Evolutionary conservation across 2,888 invertebrate species (phyloP).

Genomic region (Argyresthia albistria): DNA sequence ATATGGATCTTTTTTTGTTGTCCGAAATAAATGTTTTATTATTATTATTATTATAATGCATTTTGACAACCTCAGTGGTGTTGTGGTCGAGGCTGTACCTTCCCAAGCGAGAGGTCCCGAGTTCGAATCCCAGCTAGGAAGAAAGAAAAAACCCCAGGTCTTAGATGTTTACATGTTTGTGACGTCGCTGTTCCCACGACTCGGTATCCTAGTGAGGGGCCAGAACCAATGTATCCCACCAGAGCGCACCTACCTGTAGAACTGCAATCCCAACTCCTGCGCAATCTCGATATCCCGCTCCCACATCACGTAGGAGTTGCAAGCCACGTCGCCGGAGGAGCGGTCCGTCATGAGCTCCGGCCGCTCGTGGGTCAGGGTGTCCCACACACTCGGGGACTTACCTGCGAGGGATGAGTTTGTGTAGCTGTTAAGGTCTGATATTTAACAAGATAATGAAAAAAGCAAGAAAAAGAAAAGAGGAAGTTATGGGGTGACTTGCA

Average conservation of each 20-base stretch:
- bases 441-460: background rate
- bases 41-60: no score
- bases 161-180: no score
- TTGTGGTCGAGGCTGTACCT: no score
- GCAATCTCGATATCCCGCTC: slow-evolving; percentile 26
- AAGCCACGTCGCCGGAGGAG: slow-evolving; percentile 3
- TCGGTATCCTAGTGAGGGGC: background rate
- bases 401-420: background rate
- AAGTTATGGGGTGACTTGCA: no score
- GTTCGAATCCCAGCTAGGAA: no score
- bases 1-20: no score
- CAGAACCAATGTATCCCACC: background rate
- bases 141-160: no score
- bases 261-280: slow-evolving; percentile 28
- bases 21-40: no score
- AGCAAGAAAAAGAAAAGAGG: background rate
- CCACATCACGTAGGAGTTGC: slow-evolving; percentile 6
- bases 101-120: no score
- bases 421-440: no score
- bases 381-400: slow-evolving; percentile 4
- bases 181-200: background rate
- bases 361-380: slow-evolving; percentile 1
- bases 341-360: background rate
- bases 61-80: no score
- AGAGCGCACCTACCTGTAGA: slow-evolving; percentile 22